phyloP scores from a whole-genome alignment of 2,113 vertebrate genomes.

The Sinocyclocheilus grahami region DNA sequence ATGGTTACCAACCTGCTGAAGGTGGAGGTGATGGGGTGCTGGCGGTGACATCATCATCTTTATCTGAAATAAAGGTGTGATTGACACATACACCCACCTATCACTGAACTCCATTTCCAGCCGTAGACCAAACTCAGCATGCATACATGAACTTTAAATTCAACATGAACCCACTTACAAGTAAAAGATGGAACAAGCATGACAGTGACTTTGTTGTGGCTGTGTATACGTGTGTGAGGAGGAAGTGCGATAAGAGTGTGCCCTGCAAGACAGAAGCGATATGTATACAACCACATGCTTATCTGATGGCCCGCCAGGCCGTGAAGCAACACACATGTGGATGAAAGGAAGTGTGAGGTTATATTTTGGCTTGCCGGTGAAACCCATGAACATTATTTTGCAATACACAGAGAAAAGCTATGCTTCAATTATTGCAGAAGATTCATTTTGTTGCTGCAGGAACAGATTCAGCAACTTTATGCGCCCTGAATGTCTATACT shows the following conservation, averaged over 20 bases:
- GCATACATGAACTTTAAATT: conserved; percentile 40
- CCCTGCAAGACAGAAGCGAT: not conserved
- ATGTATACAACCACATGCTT: not conserved
- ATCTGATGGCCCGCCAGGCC: conserved; percentile 8
- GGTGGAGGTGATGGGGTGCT: conserved; percentile 69
- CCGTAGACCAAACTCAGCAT: conserved; percentile 46
- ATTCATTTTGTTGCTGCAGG: not conserved
- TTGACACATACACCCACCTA: conserved; percentile 73
- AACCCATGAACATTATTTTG: conserved; percentile 10
- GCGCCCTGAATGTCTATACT: not conserved
- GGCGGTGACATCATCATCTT: conserved; percentile 68
- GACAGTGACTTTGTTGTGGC: conserved; percentile 14
- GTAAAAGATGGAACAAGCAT: not conserved
- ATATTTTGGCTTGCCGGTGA: not conserved
- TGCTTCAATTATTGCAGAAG: not conserved
- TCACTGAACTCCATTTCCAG: conserved; percentile 66
- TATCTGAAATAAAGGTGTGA: conserved; percentile 78
- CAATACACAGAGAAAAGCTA: not conserved
- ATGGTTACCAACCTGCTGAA: conserved; percentile 75
- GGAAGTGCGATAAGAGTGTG: not conserved
- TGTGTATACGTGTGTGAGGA: not conserved
- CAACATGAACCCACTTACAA: conserved; percentile 50
- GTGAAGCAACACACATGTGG: conserved; percentile 11
- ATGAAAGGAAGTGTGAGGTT: conserved; percentile 25
- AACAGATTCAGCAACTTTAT: not conserved